Evolutionary conservation across 2,888 invertebrate genomes (phyloP), one percentile per base, ranked within the genome.

Genomic region (Resseliella maxima): DNA sequence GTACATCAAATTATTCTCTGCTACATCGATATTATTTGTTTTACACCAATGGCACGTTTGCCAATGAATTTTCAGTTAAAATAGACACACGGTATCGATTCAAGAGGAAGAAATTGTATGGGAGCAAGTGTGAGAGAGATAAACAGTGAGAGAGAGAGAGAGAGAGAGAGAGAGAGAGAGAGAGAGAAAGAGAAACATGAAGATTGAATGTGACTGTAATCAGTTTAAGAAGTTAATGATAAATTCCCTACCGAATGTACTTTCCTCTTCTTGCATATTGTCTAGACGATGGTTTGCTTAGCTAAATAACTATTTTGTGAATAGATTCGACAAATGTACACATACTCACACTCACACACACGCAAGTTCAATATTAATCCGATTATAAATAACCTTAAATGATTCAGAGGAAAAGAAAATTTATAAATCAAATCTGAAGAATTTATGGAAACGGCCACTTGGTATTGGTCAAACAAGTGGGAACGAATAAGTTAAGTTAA

Each of bases 281-380:
- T 72, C 72, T 72, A 72, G 72, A 72, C 72, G n/a, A n/a, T n/a
- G 31, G 31, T 72, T 72, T 31, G 72, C 72, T 35, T 12, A 31
- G 72, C 72, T 72, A 72, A n/a, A 72, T 72, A 72, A 72, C 31
- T 31, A 72, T 72, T 72, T 72, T 15, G n/a, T 31, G n/a, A 35
- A 72, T 50, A 72, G 5, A 72, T 72, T 27, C 72, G 72, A 72
- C 72, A 35, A 59, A 50, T 50, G 21, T 2, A 12, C 50, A 21
- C 15, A 12, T 21, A 50, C 5, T 10, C 50, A 21, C 15, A 21
- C 21, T 3, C n/a, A 72, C 72, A 72, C 72, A 72, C 72, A 72
- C 72, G 72, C 72, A 72, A 72, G 72, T 72, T 72, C 72, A 72
- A 72, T 72, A 72, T 72, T 72, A 72, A 72, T 72, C 72, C 72